phyloP scores from a whole-genome alignment of 2,797 vertebrate species.

The Momotus momota region DNA sequence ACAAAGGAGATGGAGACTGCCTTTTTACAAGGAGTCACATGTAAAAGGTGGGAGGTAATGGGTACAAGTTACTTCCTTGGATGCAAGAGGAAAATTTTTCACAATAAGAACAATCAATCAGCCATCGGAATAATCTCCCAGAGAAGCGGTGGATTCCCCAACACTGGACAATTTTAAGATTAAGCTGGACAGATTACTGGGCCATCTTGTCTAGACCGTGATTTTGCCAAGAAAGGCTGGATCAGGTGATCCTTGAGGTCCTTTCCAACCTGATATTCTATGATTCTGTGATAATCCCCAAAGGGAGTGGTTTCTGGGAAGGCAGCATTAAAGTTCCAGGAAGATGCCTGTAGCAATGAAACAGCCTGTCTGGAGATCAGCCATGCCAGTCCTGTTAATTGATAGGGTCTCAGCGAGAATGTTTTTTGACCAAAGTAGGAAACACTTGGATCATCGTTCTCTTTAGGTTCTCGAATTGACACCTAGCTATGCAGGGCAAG shows the following conservation, averaged over 20 bases:
- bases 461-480: background rate
- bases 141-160: background rate
- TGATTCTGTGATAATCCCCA: background rate
- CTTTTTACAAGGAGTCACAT: background rate
- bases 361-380: background rate
- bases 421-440: background rate
- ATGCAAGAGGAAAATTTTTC: background rate
- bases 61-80: background rate
- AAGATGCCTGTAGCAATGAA: background rate
- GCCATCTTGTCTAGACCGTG: background rate
- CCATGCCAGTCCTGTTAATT: background rate
- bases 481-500: background rate
- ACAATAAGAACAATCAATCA: background rate
- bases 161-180: background rate
- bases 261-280: background rate
- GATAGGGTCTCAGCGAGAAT: background rate
- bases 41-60: background rate
- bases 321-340: background rate
- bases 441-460: background rate
- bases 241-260: background rate
- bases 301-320: slow-evolving; percentile 15
- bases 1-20: background rate
- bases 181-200: background rate
- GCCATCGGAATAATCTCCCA: background rate
- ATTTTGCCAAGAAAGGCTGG: background rate